phyloP scores from a whole-genome alignment of 1,140 invertebrate species.

The Zaprionus inermis region DNA sequence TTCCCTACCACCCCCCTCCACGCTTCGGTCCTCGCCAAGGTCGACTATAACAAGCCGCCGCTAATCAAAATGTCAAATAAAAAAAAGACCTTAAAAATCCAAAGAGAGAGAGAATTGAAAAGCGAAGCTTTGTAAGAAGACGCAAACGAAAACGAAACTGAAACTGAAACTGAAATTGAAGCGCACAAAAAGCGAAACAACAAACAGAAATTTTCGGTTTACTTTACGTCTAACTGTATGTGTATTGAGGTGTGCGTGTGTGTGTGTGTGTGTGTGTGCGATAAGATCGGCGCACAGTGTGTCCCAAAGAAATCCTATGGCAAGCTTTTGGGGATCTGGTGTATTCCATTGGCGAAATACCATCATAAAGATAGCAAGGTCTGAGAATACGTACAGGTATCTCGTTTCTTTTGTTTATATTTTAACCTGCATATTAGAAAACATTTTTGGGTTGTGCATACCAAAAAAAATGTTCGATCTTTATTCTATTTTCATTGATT shows the following conservation, averaged over 20 bases:
- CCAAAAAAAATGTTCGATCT: too few species aligned
- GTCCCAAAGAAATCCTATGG: constrained; percentile 18
- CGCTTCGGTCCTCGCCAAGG: not conserved
- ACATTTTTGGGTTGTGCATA: not conserved
- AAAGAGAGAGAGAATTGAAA: not conserved
- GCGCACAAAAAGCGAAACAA: constrained; percentile 22
- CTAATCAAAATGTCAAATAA: not conserved
- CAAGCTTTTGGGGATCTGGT: constrained; percentile 43
- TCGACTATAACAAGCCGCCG: not conserved
- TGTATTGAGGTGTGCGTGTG: not conserved
- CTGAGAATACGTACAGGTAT: constrained; percentile 7
- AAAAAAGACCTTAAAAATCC: not conserved
- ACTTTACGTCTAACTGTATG: not conserved
- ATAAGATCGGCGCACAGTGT: constrained; percentile 51
- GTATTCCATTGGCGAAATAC: constrained; percentile 12
- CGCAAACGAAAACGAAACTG: not conserved
- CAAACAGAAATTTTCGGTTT: constrained; percentile 14
- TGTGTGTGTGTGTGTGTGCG: constrained; percentile 9
- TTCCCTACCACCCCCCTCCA: too few species aligned
- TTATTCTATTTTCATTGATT: too few species aligned
- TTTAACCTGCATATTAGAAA: not conserved
- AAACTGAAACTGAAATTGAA: constrained; percentile 34
- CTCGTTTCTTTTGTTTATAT: not conserved
- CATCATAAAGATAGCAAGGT: constrained; percentile 44
- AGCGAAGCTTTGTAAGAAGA: not conserved